Conservation (phyloP, 2,888 invertebrate species). For the Fragum whitleyi region DNA sequence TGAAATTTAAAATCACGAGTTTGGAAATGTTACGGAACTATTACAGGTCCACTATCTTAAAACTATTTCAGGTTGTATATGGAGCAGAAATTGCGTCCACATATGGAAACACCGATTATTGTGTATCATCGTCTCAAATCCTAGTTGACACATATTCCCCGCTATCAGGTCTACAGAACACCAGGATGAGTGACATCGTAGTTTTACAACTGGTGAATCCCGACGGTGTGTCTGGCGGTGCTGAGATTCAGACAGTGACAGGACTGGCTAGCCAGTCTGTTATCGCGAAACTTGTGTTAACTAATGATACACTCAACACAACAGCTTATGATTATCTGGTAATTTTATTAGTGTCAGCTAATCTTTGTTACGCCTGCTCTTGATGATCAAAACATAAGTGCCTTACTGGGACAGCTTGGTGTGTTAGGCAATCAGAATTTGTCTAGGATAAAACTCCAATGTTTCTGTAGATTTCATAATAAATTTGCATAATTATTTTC, state of each 20-base stretch:
- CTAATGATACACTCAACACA: not conserved
- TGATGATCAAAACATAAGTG: not conserved
- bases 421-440: too few relatives aligned
- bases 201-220: not conserved
- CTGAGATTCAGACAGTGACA: not conserved
- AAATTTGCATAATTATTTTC: too few relatives aligned
- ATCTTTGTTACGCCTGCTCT: not conserved
- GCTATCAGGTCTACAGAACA: not conserved
- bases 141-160: slow-evolving; percentile 6
- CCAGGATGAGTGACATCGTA: slow-evolving; percentile 21
- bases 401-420: too few relatives aligned
- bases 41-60: too few relatives aligned
- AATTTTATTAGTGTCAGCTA: not conserved
- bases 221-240: not conserved
- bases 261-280: slow-evolving; percentile 13
- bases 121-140: slow-evolving; percentile 6
- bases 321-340: slow-evolving; percentile 17
- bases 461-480: too few relatives aligned
- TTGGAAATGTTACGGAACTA: too few relatives aligned
- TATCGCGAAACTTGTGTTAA: not conserved
- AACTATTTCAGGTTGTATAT: slow-evolving; percentile 18
- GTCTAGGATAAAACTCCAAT: too few relatives aligned
- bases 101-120: not conserved
- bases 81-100: not conserved
- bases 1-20: too few relatives aligned